Conservation (phyloP, 1,140 invertebrate genomes). For the Dendroctonus ponderosae region DNA sequence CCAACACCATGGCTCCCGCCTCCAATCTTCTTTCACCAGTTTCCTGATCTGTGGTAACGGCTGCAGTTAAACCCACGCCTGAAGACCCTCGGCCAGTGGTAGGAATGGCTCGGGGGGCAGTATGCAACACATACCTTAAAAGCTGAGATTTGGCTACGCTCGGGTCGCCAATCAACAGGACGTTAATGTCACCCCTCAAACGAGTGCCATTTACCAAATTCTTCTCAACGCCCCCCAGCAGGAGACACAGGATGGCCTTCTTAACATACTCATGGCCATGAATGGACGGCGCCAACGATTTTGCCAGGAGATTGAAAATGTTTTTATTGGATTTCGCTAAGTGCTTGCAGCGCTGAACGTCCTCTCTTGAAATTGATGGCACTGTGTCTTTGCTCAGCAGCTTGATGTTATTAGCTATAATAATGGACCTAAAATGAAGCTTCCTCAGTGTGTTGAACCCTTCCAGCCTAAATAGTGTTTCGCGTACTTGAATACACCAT, state of each 20-base stretch:
- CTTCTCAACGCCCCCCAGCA: constrained; percentile 96
- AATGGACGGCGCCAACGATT: constrained; percentile 96
- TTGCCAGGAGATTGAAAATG: constrained; percentile 87
- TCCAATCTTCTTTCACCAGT: constrained; percentile 86
- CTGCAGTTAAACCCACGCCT: constrained; percentile 97
- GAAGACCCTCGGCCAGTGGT: constrained; percentile 92
- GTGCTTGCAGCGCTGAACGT: constrained; percentile 88
- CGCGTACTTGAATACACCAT: constrained; percentile 83
- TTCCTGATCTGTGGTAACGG: constrained; percentile 94
- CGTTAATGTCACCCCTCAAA: constrained; percentile 96
- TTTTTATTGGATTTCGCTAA: constrained; percentile 73
- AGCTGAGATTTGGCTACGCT: constrained; percentile 98
- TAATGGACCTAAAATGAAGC: constrained; percentile 71
- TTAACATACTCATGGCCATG: constrained; percentile 97
- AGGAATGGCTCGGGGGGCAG: constrained; percentile 91
- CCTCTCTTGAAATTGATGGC: constrained; percentile 79
- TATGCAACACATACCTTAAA: constrained; percentile 89
- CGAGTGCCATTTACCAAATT: constrained; percentile 92
- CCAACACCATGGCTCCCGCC: constrained; percentile 99
- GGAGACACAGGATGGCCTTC: constrained; percentile 91
- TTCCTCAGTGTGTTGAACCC: no score
- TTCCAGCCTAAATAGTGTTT: neutral
- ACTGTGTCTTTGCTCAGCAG: constrained; percentile 87
- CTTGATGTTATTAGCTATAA: constrained; percentile 92
- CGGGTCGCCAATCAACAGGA: constrained; percentile 97